Percentiles rank a stretch among this genome's conserved stretches.
phyloP scores from a whole-genome alignment of 2,888 invertebrate genomes.

The Nomada ferruginata region DNA sequence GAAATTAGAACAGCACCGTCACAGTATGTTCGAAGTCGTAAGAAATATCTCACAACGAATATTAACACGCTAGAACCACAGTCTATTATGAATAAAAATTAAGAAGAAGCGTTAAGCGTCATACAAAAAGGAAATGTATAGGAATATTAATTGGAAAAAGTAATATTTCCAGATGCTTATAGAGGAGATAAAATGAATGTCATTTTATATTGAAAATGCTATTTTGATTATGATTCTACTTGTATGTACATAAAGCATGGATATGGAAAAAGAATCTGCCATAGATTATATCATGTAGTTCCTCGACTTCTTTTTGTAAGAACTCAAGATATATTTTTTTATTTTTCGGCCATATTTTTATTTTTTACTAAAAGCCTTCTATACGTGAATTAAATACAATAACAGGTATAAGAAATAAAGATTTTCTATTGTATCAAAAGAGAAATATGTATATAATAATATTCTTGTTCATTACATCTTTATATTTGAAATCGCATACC shows the following conservation, averaged over 20 bases:
- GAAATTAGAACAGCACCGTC: slow-evolving; percentile 78
- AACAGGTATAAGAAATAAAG: background rate
- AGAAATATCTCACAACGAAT: slow-evolving; percentile 58
- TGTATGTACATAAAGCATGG: slow-evolving; percentile 27
- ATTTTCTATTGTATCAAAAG: background rate
- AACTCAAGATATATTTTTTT: slow-evolving; percentile 47
- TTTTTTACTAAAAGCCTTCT: slow-evolving; percentile 9
- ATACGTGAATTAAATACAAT: slow-evolving; percentile 32
- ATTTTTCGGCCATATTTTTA: slow-evolving; percentile 28
- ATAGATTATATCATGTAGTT: slow-evolving; percentile 32
- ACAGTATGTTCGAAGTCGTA: slow-evolving; percentile 64
- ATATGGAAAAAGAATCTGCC: background rate
- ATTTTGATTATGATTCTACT: slow-evolving; percentile 48
- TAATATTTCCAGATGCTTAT: background rate
- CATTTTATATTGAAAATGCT: slow-evolving; percentile 46
- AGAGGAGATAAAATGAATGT: background rate
- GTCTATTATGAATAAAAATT: slow-evolving; percentile 62
- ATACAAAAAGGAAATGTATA: slow-evolving; percentile 31
- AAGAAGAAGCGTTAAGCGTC: slow-evolving; percentile 49
- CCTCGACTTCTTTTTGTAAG: slow-evolving; percentile 24
- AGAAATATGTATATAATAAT: slow-evolving; percentile 13
- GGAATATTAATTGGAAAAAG: slow-evolving; percentile 4
- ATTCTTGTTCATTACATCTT: slow-evolving; percentile 16
- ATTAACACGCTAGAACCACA: slow-evolving; percentile 57
- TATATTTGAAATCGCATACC: slow-evolving; percentile 7